Evolutionary conservation across 1,140 invertebrate genomes (phyloP).

Genomic region (Lepidurus packardi): DNA sequence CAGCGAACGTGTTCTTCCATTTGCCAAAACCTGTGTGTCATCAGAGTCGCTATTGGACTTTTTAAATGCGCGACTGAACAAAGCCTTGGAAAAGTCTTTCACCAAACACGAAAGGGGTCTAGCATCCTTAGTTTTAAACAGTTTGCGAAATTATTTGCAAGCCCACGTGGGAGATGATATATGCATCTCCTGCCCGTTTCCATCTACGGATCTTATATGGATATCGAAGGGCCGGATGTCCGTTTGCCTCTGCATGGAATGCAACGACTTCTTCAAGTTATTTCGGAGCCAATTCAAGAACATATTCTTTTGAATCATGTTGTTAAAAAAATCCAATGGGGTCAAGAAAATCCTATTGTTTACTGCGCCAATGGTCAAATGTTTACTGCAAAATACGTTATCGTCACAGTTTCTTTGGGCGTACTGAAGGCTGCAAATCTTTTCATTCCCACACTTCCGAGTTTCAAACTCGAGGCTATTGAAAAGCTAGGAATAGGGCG

Average conservation of each 20-base stretch:
- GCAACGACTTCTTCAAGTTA: slow-evolving; percentile 20
- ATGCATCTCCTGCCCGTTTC: slow-evolving; percentile 58
- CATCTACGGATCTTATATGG: slow-evolving; percentile 58
- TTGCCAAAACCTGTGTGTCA: neutral
- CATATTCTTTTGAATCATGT: slow-evolving; percentile 27
- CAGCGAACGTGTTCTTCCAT: neutral
- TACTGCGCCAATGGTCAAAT: slow-evolving; percentile 57
- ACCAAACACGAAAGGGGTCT: slow-evolving; percentile 26
- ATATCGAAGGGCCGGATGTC: slow-evolving; percentile 60
- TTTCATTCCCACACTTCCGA: slow-evolving; percentile 68
- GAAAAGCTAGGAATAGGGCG: slow-evolving; percentile 60
- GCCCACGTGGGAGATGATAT: slow-evolving; percentile 55
- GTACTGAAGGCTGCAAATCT: slow-evolving; percentile 70
- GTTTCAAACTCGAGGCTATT: slow-evolving; percentile 68
- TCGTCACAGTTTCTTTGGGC: slow-evolving; percentile 74
- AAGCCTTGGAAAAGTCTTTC: neutral
- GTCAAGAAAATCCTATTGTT: neutral
- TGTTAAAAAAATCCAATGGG: slow-evolving; percentile 34
- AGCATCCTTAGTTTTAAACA: slow-evolving; percentile 58
- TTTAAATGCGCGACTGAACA: slow-evolving; percentile 23
- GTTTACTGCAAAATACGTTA: slow-evolving; percentile 68
- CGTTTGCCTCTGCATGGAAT: slow-evolving; percentile 47
- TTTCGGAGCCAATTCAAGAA: slow-evolving; percentile 16
- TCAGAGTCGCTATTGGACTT: slow-evolving; percentile 26
- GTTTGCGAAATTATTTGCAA: slow-evolving; percentile 52